Evolutionary conservation across 2,113 vertebrate species (phyloP).

Genomic region (Rhineura floridana): DNA sequence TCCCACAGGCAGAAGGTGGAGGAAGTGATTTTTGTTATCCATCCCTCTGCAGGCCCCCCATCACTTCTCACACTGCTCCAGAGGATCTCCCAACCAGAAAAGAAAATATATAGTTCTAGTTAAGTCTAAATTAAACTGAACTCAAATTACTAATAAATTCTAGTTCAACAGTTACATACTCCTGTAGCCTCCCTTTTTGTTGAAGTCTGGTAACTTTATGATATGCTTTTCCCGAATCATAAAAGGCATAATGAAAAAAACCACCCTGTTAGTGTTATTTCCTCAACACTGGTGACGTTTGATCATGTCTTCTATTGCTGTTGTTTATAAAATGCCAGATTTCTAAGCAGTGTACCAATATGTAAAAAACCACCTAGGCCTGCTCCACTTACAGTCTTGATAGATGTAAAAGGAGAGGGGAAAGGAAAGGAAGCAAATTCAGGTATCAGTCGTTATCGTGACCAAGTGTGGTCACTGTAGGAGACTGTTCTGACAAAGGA

Average conservation of each 20-base stretch:
- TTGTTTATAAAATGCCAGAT: neutral
- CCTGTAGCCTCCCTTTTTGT: neutral
- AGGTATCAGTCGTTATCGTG: neutral
- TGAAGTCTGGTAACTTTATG: neutral
- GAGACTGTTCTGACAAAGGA: neutral
- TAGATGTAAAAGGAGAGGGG: neutral
- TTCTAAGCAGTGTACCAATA: neutral
- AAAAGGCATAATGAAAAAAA: neutral
- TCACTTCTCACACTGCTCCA: too few relatives aligned
- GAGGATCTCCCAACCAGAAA: too few relatives aligned
- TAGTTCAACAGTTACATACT: neutral
- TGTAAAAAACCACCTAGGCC: too few relatives aligned
- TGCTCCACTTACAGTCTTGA: neutral
- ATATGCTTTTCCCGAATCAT: neutral
- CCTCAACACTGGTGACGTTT: neutral
- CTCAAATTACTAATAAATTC: neutral
- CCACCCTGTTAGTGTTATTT: neutral
- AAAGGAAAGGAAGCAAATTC: neutral
- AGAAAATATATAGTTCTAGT: too few relatives aligned
- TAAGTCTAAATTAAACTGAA: neutral
- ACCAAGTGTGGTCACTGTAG: too few relatives aligned
- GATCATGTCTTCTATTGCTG: neutral
- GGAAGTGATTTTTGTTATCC: neutral
- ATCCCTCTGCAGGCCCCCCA: neutral
- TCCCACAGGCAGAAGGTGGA: too few relatives aligned